These are phyloP conservation scores for Sminthurinus signatus DNA, from an alignment of 1,140 invertebrate genomes.

Conservation along the genomic window DNA sequence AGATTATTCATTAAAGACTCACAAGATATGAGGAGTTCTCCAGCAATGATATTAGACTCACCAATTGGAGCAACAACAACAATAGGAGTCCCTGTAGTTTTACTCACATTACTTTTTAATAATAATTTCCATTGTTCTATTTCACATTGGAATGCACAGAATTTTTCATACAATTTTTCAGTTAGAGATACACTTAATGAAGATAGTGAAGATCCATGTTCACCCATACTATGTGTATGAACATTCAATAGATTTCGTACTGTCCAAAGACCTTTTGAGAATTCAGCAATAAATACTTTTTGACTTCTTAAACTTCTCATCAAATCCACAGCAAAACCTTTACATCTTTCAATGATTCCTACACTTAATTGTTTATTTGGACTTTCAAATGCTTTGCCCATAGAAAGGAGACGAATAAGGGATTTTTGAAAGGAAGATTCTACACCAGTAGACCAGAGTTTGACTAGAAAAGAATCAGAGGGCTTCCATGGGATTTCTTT, in stretches of 20 bases:
- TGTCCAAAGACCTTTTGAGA: constrained; percentile 26
- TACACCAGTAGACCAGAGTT: constrained; percentile 42
- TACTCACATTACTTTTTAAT: no score
- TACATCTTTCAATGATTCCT: constrained; percentile 71
- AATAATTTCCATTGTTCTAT: neutral
- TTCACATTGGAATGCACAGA: neutral
- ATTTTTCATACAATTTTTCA: constrained; percentile 2
- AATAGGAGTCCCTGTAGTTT: neutral
- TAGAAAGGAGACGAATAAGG: constrained; percentile 58
- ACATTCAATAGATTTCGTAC: constrained; percentile 8
- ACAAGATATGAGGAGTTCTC: no score
- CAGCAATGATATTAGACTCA: no score
- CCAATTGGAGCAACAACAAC: no score
- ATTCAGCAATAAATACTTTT: constrained; percentile 23
- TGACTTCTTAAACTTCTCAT: constrained; percentile 44
- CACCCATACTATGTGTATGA: neutral
- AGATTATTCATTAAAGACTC: no score
- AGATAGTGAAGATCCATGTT: neutral
- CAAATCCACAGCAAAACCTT: constrained; percentile 68
- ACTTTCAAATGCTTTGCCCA: constrained; percentile 56
- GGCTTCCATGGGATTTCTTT: no score
- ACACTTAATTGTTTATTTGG: constrained; percentile 71
- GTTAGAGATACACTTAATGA: neutral
- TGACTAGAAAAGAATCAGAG: neutral
- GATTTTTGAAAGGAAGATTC: constrained; percentile 69